Evolutionary conservation across 2,888 invertebrate genomes (phyloP), one percentile per base, ranked within the genome.

Genomic region (Anagyrus pseudococci): DNA sequence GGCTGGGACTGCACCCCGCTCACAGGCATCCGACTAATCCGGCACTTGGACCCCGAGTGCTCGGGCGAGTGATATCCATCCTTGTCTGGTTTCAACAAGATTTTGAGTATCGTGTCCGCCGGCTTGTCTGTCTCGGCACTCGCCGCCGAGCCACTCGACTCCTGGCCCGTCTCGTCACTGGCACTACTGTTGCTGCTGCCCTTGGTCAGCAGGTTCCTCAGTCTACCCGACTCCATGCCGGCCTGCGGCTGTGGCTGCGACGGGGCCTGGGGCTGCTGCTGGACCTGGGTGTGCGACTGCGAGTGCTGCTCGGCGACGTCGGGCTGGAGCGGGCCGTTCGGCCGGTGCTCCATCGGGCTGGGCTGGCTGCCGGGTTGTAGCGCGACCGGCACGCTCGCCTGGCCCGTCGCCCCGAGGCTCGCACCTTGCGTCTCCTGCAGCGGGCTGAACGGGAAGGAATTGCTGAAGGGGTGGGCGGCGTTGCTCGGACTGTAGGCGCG

Each of bases 1-100:
- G 54, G 37, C 47, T 46, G 62, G 20, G 37, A 37, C 33, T 37
- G 33, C 33, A 37, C 33, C 33, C 33, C 20, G 23, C 23, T 62
- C 55, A 2, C 43, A 54, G 2, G 62, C 40, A n/a, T 13, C 33
- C 62, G 54, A 33, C 29, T 56, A 1, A 62, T 55, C 56, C 58
- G 26, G 8, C 40, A 19, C 29, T 62, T 62, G 23, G 61, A 6
- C 1, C 47, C 55, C 1, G 13, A 10, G 17, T 48, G 44, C 26
- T 41, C 58, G n/a, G 53, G 17, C 15, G 55, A 23, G 15, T 82
- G 81, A 64, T 83, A 85, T 52, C 86, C 87, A 55, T 87, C 86
- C 49, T 85, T 85, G 70, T 90, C 89, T 58, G 86, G 86, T 74
- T 88, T 87, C 68, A 90, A 82, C 75, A 90, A 78, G 64, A 85